Evolutionary conservation across 2,888 invertebrate species (phyloP).

Genomic region (Aspidiotus destructor): DNA sequence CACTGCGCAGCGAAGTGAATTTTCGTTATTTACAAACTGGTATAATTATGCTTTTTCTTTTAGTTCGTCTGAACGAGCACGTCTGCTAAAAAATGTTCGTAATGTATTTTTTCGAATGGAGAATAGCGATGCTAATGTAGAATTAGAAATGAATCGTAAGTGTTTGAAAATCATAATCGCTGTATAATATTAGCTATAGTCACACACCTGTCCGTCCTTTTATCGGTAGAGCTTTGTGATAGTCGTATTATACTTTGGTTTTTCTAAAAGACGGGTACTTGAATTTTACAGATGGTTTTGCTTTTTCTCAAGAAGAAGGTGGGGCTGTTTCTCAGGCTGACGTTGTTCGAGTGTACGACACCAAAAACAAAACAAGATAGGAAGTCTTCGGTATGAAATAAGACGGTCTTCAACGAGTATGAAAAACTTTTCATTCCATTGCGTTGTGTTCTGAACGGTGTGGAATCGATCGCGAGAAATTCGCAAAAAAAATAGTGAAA

Average conservation of each 20-base stretch:
- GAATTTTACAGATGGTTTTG: constrained; percentile 74
- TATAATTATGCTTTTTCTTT: constrained; percentile 41
- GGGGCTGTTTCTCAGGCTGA: constrained; percentile 89
- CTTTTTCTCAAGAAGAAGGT: constrained; percentile 98
- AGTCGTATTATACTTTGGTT: neutral
- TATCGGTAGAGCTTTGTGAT: neutral
- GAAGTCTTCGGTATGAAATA: neutral
- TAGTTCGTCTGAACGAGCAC: constrained; percentile 95
- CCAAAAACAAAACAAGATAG: constrained; percentile 46
- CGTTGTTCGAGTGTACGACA: constrained; percentile 92
- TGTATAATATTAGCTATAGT: neutral
- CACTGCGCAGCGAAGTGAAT: constrained; percentile 9
- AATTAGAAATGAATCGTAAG: constrained; percentile 90
- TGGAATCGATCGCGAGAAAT: too few relatives aligned
- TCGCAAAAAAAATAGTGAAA: too few relatives aligned
- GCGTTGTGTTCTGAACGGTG: too few relatives aligned
- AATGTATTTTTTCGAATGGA: constrained; percentile 76
- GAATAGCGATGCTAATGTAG: constrained; percentile 56
- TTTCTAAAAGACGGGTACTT: neutral
- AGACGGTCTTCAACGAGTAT: too few relatives aligned
- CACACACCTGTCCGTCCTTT: neutral
- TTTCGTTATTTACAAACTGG: constrained; percentile 13
- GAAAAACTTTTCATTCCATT: too few relatives aligned
- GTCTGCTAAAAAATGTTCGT: constrained; percentile 87
- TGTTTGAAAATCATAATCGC: constrained; percentile 40